phyloP scores from a whole-genome alignment of 1,140 invertebrate genomes.

The Episyrphus balteatus region DNA sequence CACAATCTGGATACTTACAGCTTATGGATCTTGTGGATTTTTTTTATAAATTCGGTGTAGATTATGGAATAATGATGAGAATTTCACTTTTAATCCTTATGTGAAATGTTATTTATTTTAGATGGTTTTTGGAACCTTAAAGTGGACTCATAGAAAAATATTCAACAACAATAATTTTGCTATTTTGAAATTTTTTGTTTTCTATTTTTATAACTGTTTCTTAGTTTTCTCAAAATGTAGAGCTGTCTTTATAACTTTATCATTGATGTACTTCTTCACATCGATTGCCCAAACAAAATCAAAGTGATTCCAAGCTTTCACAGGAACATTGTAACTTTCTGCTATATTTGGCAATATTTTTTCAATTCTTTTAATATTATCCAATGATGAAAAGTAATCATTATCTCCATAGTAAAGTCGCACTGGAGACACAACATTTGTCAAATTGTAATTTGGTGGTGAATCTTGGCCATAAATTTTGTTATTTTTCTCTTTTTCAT shows the following conservation, averaged over 20 bases:
- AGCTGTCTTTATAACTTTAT: constrained; percentile 26
- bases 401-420: constrained; percentile 50
- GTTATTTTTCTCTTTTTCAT: constrained; percentile 36
- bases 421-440: constrained; percentile 45
- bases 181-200: too few species aligned
- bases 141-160: too few species aligned
- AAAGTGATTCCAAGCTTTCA: constrained; percentile 41
- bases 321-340: constrained; percentile 32
- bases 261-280: constrained; percentile 37
- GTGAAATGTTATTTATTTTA: too few species aligned
- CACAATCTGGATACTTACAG: too few species aligned
- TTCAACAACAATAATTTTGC: too few species aligned
- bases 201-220: too few species aligned
- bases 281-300: constrained; percentile 44
- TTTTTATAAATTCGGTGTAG: too few species aligned
- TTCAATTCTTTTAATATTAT: constrained; percentile 36
- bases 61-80: too few species aligned
- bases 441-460: constrained; percentile 43
- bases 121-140: too few species aligned
- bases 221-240: too few species aligned
- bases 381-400: constrained; percentile 45
- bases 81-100: too few species aligned
- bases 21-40: too few species aligned
- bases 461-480: constrained; percentile 31
- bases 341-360: constrained; percentile 34